Percentiles rank a stretch among this genome's conserved stretches.
Evolutionary conservation across 2,113 vertebrate genomes (phyloP).

Genomic region (Turnix velox): DNA sequence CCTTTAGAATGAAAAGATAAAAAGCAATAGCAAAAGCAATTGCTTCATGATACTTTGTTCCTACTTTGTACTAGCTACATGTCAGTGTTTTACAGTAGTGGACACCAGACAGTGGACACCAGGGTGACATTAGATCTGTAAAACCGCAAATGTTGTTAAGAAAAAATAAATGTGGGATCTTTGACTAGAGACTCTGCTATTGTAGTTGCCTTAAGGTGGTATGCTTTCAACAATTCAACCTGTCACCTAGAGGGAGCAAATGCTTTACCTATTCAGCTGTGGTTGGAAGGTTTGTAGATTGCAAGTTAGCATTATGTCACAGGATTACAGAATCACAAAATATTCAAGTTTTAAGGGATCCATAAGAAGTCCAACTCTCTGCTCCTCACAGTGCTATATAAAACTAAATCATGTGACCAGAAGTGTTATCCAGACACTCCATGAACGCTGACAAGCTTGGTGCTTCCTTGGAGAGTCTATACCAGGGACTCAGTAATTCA

Average conservation of each 20-base stretch:
- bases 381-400: background rate
- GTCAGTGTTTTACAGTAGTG: background rate
- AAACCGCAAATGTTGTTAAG: background rate
- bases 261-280: background rate
- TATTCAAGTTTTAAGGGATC: background rate
- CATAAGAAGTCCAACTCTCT: background rate
- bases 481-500: background rate
- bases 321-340: background rate
- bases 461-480: background rate
- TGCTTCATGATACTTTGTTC: background rate
- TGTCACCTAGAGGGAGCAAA: background rate
- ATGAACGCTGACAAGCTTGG: background rate
- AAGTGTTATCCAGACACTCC: background rate
- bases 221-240: background rate
- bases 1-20: background rate
- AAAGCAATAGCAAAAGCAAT: background rate
- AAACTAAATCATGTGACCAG: background rate
- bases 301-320: background rate
- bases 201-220: background rate
- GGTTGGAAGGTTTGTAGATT: background rate
- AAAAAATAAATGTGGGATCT: background rate
- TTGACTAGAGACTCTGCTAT: background rate
- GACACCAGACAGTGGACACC: background rate
- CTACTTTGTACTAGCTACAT: background rate
- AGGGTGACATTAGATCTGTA: background rate